phyloP scores from a whole-genome alignment of 2,888 invertebrate species.

The Ectropis crepuscularia region DNA sequence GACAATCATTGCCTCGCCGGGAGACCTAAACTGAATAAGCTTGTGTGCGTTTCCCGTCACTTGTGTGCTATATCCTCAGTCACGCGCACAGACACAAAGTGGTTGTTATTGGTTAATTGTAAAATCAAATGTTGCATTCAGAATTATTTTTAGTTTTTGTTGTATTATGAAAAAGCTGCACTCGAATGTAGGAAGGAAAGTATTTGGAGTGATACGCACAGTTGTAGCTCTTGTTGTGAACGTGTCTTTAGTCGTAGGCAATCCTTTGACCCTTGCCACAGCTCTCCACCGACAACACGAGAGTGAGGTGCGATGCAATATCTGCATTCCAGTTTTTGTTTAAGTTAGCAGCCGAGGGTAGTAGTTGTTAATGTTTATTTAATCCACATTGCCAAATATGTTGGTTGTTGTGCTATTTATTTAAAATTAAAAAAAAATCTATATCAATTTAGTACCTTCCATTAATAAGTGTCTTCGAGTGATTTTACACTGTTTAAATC shows the following conservation, averaged over 20 bases:
- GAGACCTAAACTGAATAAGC: conserved; percentile 49
- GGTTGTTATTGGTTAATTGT: conserved; percentile 78
- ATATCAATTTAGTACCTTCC: conserved; percentile 82
- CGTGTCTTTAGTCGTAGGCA: conserved; percentile 55
- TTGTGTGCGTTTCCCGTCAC: conserved; percentile 58
- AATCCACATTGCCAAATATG: conserved; percentile 81
- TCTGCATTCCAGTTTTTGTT: conserved; percentile 82
- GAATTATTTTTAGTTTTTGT: conserved; percentile 77
- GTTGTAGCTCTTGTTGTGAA: conserved; percentile 69
- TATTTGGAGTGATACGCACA: conserved; percentile 81
- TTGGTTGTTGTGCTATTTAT: conserved; percentile 84
- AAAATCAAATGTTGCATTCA: conserved; percentile 81
- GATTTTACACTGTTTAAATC: conserved; percentile 80
- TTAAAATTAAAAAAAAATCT: conserved; percentile 60
- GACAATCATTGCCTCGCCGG: conserved; percentile 57
- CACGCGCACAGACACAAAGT: conserved; percentile 73
- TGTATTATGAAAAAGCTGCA: conserved; percentile 74
- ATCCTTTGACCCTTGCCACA: conserved; percentile 50
- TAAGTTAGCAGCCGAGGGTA: conserved; percentile 78
- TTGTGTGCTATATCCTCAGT: conserved; percentile 77
- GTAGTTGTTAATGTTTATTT: conserved; percentile 78
- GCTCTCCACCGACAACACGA: conserved; percentile 34
- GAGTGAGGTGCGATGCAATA: conserved; percentile 82
- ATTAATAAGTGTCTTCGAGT: conserved; percentile 77
- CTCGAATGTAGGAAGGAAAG: conserved; percentile 79